Conservation (phyloP, 2,113 vertebrate genomes). For the Rhinoptilus africanus region DNA sequence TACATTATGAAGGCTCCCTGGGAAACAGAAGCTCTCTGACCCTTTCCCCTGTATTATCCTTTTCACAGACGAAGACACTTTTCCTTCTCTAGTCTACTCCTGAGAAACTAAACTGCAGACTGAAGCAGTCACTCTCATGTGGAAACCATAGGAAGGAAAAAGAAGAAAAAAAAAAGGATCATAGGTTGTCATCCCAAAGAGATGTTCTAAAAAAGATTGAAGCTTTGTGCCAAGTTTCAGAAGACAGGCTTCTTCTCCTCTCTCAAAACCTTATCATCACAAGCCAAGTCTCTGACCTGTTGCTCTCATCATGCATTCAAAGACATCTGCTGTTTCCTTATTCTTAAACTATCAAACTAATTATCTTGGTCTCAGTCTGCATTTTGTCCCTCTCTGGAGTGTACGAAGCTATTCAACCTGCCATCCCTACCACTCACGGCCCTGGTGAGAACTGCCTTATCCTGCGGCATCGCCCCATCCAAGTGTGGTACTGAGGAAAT, state of each 20-base stretch:
- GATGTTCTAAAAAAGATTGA: background rate
- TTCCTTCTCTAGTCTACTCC: background rate
- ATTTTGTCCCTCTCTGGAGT: background rate
- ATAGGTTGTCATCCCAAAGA: background rate
- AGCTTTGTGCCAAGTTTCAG: background rate
- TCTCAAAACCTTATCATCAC: background rate
- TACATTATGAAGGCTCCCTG: background rate
- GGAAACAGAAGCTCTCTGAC: constrained; percentile 6
- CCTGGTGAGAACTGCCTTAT: background rate
- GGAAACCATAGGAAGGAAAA: background rate
- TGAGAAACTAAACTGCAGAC: background rate
- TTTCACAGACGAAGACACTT: background rate
- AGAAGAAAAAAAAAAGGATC: background rate
- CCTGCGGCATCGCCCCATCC: accelerated
- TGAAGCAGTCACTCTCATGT: background rate
- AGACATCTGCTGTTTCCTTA: background rate
- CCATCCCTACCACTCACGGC: accelerated
- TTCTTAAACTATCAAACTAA: background rate
- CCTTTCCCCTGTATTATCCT: background rate
- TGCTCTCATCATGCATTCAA: background rate
- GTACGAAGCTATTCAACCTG: background rate
- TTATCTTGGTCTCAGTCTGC: background rate
- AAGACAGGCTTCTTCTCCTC: background rate
- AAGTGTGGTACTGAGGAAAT: background rate
- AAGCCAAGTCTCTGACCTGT: background rate